Evolutionary conservation across 2,888 invertebrate genomes (phyloP).

Genomic region (Ormyrus pomaceus): DNA sequence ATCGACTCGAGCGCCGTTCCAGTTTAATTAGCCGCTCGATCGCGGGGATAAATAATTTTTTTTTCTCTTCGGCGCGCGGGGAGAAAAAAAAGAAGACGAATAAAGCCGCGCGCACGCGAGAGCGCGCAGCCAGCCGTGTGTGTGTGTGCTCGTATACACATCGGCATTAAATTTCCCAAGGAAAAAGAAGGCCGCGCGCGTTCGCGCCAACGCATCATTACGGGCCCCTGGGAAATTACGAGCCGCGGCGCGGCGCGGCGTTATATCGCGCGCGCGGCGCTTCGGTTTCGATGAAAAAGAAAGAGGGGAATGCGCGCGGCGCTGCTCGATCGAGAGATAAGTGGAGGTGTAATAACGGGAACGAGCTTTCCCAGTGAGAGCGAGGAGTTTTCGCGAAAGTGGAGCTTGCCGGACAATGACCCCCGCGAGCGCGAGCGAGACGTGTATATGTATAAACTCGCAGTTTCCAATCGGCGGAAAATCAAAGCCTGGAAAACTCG

Average conservation of each 20-base stretch:
- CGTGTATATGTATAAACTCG: not conserved
- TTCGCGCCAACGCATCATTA: constrained; percentile 33
- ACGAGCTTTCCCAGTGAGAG: constrained; percentile 55
- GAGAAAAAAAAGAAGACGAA: not conserved
- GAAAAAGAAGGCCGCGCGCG: constrained; percentile 10
- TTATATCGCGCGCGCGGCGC: not conserved
- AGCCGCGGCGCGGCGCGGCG: not conserved
- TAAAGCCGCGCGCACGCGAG: not conserved
- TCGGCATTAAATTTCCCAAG: constrained; percentile 42
- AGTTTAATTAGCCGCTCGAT: constrained; percentile 15
- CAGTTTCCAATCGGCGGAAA: too few relatives aligned
- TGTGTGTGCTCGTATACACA: not conserved
- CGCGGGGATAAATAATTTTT: not conserved
- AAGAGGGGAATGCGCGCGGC: not conserved
- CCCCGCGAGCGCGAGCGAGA: constrained; percentile 7
- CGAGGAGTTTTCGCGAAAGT: constrained; percentile 57
- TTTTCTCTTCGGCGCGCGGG: not conserved
- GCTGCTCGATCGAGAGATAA: constrained; percentile 13
- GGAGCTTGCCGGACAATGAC: constrained; percentile 54
- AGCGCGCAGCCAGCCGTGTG: not conserved
- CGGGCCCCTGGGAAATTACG: constrained; percentile 43
- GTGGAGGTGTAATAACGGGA: constrained; percentile 46
- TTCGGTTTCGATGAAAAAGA: constrained; percentile 31
- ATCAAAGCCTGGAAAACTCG: too few relatives aligned
- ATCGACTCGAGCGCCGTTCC: not conserved